Conservation (phyloP, 2,113 vertebrate species). For the Alligator mississippiensis region DNA sequence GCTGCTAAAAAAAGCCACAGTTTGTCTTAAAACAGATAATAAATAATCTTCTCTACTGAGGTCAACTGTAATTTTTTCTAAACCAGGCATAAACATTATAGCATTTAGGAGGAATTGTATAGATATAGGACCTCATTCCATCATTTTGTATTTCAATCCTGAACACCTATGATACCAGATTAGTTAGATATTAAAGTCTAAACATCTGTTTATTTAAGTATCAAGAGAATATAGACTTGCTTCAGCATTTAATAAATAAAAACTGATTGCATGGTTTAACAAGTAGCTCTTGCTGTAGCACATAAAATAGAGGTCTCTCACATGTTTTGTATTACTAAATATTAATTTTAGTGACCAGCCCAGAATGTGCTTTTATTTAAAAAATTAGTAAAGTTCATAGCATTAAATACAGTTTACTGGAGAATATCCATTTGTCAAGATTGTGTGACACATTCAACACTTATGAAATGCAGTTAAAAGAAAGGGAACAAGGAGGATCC, state of each 20-base stretch:
- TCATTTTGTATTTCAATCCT: background rate
- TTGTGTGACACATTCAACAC: too few relatives aligned
- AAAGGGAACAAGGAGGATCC: too few relatives aligned
- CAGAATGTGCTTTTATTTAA: background rate
- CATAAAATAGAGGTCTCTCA: background rate
- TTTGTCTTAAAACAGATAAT: constrained; percentile 18
- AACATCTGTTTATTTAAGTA: background rate
- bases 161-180: background rate
- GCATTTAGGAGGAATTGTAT: background rate
- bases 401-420: background rate
- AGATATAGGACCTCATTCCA: background rate
- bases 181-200: background rate
- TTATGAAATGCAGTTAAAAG: too few relatives aligned
- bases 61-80: background rate
- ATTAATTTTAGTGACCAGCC: background rate
- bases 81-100: background rate
- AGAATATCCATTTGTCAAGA: background rate
- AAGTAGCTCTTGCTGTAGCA: background rate
- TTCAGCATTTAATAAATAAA: background rate
- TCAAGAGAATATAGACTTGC: background rate
- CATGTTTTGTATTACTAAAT: background rate
- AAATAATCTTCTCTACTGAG: background rate
- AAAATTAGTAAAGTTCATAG: background rate
- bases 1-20: background rate
- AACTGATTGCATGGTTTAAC: background rate